These are phyloP conservation scores for Sarcophaga subvicina DNA, from an alignment of 2,888 invertebrate genomes.

Conservation along the genomic window DNA sequence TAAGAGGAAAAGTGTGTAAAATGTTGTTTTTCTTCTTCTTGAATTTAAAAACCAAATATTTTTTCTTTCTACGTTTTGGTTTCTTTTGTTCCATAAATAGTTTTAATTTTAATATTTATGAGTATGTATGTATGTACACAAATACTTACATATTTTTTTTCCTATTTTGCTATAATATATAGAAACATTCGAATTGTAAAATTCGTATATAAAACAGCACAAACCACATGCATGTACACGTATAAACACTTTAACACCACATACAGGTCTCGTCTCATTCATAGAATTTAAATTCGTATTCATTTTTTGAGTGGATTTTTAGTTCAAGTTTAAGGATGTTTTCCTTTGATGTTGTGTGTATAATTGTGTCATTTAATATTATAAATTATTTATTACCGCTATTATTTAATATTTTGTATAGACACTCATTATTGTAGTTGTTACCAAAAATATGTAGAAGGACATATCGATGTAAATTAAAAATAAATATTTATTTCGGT, in stretches of 20 bases:
- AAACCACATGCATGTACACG: neutral
- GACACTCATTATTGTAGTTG: no score
- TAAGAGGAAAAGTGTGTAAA: neutral
- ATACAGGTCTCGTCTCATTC: neutral
- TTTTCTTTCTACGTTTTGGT: constrained; percentile 17
- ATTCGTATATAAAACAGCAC: neutral
- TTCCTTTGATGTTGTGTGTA: neutral
- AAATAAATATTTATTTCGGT: no score
- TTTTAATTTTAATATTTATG: constrained; percentile 37
- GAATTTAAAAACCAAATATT: constrained; percentile 24
- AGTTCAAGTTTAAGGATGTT: constrained; percentile 44
- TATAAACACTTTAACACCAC: neutral
- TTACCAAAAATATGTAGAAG: no score
- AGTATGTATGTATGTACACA: constrained; percentile 20
- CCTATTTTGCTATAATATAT: neutral
- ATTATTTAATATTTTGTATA: no score
- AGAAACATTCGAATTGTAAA: neutral
- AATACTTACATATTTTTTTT: neutral
- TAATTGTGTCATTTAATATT: neutral
- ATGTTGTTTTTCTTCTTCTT: neutral
- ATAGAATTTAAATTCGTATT: neutral
- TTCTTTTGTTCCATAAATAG: constrained; percentile 63
- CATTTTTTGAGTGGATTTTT: constrained; percentile 4
- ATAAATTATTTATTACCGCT: no score
- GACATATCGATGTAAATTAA: no score